Evolutionary conservation across 2,888 invertebrate species (phyloP).

Genomic region (Orthonevra nobilis): DNA sequence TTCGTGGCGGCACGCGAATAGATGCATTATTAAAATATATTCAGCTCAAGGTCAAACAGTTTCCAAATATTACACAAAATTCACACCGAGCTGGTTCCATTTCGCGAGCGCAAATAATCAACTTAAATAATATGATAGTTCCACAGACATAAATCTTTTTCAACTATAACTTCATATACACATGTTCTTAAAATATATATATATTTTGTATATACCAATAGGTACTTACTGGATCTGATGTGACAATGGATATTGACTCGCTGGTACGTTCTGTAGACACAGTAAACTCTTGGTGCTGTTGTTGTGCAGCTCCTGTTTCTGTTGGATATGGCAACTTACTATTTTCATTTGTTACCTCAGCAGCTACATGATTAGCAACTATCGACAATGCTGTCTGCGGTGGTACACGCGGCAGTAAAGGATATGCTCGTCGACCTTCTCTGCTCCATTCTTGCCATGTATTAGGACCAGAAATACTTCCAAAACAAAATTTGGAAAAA

Average conservation of each 20-base stretch:
- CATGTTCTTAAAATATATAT: constrained; percentile 18
- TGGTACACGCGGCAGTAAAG: constrained; percentile 90
- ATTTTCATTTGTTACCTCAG: constrained; percentile 84
- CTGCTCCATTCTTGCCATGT: constrained; percentile 90
- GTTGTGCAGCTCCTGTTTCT: constrained; percentile 79
- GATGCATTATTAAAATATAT: no score
- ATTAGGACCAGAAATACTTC: constrained; percentile 85
- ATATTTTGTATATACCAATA: constrained; percentile 10
- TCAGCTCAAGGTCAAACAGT: no score
- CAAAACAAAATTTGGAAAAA: constrained; percentile 45
- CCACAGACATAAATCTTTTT: no score
- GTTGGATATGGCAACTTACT: constrained; percentile 81
- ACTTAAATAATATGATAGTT: no score
- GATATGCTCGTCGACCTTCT: constrained; percentile 91
- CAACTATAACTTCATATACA: no score
- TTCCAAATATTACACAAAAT: no score
- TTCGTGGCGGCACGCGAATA: no score
- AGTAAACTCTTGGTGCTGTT: constrained; percentile 56
- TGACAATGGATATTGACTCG: constrained; percentile 72
- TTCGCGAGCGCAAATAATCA: no score
- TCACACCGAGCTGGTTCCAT: no score
- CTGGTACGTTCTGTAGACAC: constrained; percentile 20
- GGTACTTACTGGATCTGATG: constrained; percentile 79
- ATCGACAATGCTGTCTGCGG: constrained; percentile 92
- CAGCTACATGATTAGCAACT: constrained; percentile 90